Conservation (phyloP, 2,888 invertebrate genomes). For the Zhuqinia jingwanae region DNA sequence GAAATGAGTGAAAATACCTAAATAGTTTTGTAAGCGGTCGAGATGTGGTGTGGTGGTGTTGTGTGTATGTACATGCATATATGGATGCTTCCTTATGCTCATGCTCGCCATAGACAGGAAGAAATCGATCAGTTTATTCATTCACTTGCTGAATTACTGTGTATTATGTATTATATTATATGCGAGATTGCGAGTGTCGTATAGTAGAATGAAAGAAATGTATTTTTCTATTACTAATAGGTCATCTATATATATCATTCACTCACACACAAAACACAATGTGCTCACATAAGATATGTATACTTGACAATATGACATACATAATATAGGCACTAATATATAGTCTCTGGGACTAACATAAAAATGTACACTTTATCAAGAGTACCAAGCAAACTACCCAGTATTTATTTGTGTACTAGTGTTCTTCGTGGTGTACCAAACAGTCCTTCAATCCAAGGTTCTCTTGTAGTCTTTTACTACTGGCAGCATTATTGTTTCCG, state of each 20-base stretch:
- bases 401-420: background rate
- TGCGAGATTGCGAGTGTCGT: background rate
- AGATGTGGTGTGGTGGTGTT: conserved; percentile 3
- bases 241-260: conserved; percentile 36
- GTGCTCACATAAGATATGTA: background rate
- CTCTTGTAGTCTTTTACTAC: background rate
- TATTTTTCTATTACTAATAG: conserved; percentile 33
- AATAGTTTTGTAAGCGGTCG: background rate
- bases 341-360: too few relatives aligned
- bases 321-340: background rate
- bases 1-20: conserved; percentile 18
- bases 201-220: conserved; percentile 1
- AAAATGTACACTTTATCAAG: background rate
- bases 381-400: background rate
- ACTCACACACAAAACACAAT: background rate
- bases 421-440: background rate
- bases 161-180: background rate
- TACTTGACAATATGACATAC: background rate
- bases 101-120: background rate
- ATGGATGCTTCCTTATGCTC: too few relatives aligned
- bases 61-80: background rate
- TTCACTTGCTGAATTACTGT: conserved; percentile 22
- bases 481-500: conserved; percentile 20
- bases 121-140: conserved; percentile 52
- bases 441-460: background rate